These are phyloP conservation scores for Muntiacus muntjak DNA, from an alignment of 2,113 vertebrate species.

Conservation along the genomic window DNA sequence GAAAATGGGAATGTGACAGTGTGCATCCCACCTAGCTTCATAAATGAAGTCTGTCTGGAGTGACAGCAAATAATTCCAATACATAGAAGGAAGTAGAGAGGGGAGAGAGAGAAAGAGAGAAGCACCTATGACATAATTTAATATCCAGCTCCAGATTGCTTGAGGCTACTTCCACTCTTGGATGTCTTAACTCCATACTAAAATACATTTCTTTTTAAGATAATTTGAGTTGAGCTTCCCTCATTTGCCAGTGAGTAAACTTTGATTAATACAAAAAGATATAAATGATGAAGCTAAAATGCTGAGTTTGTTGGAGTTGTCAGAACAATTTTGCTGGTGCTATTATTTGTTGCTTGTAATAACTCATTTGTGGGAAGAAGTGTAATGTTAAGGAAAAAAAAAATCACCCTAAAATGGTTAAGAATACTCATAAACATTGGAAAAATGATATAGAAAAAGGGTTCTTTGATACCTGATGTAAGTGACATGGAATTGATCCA, in stretches of 20 bases:
- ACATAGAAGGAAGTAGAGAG: not conserved
- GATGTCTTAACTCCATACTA: not conserved
- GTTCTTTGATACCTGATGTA: not conserved
- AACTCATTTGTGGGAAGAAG: not conserved
- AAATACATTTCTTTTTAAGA: not conserved
- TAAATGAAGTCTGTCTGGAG: not conserved
- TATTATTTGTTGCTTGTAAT: not conserved
- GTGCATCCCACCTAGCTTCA: not conserved
- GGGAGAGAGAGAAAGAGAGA: not conserved
- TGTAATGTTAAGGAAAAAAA: not conserved
- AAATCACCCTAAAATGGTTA: not conserved
- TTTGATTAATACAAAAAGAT: not conserved
- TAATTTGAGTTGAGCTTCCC: not conserved
- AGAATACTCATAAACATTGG: not conserved
- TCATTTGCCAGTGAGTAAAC: not conserved
- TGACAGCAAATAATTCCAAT: not conserved
- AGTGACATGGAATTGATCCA: not conserved
- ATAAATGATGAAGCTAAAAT: not conserved
- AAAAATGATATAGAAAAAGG: not conserved
- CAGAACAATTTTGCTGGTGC: not conserved
- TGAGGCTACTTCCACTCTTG: not conserved
- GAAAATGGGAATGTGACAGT: not conserved
- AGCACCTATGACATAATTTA: accelerated
- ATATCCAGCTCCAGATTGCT: not conserved
- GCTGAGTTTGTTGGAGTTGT: not conserved